phyloP scores from a whole-genome alignment of 2,113 vertebrate species.

The Hypanus sabinus region DNA sequence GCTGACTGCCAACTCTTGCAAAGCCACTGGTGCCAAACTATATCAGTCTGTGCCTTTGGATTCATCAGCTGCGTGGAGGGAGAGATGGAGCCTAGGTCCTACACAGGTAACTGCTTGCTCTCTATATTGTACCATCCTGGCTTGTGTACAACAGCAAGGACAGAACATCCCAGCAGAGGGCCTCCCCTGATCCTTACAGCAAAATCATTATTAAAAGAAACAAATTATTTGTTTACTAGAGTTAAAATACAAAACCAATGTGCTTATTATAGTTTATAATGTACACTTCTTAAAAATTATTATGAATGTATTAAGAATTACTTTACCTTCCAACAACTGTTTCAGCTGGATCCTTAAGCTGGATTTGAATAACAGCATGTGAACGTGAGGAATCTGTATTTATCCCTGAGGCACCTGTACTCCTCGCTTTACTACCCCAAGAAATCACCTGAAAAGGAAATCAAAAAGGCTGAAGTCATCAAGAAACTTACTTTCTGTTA shows the following conservation, averaged over 20 bases:
- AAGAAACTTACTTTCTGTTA: not conserved
- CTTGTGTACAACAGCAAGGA: no score
- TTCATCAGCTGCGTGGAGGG: no score
- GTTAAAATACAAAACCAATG: constrained; percentile 1
- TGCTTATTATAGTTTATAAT: not conserved
- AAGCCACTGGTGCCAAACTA: no score
- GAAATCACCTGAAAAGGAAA: constrained; percentile 65
- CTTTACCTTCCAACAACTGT: constrained; percentile 68
- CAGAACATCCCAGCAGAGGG: no score
- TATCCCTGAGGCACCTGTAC: constrained; percentile 74
- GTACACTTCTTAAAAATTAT: no score
- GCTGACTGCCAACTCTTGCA: no score
- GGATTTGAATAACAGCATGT: constrained; percentile 83
- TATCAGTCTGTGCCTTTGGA: no score
- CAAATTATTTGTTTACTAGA: not conserved
- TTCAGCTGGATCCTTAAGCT: constrained; percentile 66
- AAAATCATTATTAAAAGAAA: not conserved
- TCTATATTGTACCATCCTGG: no score
- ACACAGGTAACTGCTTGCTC: no score
- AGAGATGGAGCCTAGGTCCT: no score
- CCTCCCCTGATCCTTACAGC: no score
- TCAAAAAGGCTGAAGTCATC: not conserved
- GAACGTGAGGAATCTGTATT: constrained; percentile 82
- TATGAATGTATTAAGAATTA: not conserved
- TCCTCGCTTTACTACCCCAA: constrained; percentile 72